These are phyloP conservation scores for Galagoides demidoff DNA, from an alignment of 2,797 vertebrate species.

Conservation along the genomic window DNA sequence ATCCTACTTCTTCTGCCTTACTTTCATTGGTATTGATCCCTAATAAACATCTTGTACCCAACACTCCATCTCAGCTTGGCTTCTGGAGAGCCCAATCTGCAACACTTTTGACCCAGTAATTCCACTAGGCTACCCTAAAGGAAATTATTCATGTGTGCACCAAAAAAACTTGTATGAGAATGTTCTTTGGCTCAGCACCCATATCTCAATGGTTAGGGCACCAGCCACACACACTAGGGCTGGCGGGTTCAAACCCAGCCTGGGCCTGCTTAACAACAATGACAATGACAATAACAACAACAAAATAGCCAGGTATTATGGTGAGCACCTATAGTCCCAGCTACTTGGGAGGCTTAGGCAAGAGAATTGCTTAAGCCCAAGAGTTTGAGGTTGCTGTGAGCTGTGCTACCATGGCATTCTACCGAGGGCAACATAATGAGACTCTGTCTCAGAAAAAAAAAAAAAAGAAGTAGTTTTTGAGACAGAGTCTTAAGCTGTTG, in stretches of 20 bases:
- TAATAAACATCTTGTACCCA: constrained; percentile 16
- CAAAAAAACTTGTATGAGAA: constrained; percentile 33
- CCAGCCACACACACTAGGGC: too few species aligned
- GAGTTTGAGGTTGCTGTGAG: too few species aligned
- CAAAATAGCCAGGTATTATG: too few species aligned
- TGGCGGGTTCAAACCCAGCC: too few species aligned
- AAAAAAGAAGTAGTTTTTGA: neutral
- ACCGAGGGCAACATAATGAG: neutral
- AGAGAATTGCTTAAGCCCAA: too few species aligned
- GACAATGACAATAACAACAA: too few species aligned
- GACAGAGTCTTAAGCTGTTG: too few species aligned
- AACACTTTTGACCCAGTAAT: neutral
- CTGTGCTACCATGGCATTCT: too few species aligned
- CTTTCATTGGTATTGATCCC: neutral
- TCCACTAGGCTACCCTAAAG: constrained; percentile 13
- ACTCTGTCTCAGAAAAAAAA: neutral
- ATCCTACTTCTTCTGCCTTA: neutral
- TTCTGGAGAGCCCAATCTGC: neutral
- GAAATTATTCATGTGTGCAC: constrained; percentile 27
- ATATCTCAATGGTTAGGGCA: too few species aligned
- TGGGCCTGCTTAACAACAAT: too few species aligned
- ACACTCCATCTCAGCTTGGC: neutral
- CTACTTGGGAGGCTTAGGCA: too few species aligned
- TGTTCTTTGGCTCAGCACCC: neutral
- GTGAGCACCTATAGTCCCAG: too few species aligned